These are phyloP conservation scores for Hemistola chrysoprasaria DNA, from an alignment of 2,888 invertebrate species.

Conservation along the genomic window DNA sequence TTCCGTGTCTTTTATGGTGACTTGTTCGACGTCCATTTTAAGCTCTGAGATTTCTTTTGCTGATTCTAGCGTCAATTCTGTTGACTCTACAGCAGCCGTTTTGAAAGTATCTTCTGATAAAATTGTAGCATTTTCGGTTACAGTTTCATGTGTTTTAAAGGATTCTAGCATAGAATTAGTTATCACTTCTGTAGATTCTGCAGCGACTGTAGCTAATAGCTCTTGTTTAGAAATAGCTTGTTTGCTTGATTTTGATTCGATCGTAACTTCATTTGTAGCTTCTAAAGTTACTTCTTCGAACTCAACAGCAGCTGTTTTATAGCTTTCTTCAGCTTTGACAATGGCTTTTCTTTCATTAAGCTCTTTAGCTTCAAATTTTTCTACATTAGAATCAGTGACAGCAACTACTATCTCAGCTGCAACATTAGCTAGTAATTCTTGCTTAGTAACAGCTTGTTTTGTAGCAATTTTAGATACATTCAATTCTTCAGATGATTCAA, in stretches of 20 bases:
- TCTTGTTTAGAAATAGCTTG: conserved; percentile 26
- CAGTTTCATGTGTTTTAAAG: conserved; percentile 33
- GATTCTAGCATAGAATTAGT: conserved; percentile 32
- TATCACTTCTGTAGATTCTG: conserved; percentile 35
- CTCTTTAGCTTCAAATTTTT: conserved; percentile 25
- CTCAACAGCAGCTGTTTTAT: conserved; percentile 15
- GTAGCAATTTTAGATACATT: too few relatives aligned
- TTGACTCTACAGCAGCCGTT: conserved; percentile 20
- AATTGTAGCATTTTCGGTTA: conserved; percentile 32
- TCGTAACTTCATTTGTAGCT: conserved; percentile 26
- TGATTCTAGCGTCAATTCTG: conserved; percentile 28
- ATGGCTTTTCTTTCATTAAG: conserved; percentile 25
- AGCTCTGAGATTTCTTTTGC: conserved; percentile 24
- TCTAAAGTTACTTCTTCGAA: conserved; percentile 19
- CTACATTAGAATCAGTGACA: conserved; percentile 6
- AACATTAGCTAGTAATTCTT: conserved; percentile 8
- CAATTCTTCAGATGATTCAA: too few relatives aligned
- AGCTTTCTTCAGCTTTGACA: conserved; percentile 22
- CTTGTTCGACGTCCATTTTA: conserved; percentile 16
- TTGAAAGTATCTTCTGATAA: conserved; percentile 32
- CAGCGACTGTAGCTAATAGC: conserved; percentile 26
- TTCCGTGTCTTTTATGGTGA: too few relatives aligned
- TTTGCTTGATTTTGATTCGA: conserved; percentile 22
- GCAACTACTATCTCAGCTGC: conserved; percentile 13
- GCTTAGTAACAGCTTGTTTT: too few relatives aligned